Percentiles rank a stretch among this genome's conserved stretches.
Evolutionary conservation across 1,140 invertebrate species (phyloP).

Genomic region (Drosophila bifasciata): DNA sequence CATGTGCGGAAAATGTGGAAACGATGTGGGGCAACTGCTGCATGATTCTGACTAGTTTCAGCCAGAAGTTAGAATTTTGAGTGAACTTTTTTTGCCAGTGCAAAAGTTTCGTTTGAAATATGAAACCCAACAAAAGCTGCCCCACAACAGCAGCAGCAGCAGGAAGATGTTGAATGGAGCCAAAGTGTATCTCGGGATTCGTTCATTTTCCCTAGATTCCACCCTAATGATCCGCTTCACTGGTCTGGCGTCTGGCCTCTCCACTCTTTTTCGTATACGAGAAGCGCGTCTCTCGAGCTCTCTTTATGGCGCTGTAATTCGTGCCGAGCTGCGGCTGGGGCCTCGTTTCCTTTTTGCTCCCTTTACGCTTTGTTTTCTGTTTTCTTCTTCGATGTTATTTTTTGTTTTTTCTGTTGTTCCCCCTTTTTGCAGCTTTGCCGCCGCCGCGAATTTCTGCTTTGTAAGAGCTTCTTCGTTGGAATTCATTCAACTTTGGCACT

Average conservation of each 20-base stretch:
- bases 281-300: not conserved
- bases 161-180: not conserved
- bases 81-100: no score
- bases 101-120: not conserved
- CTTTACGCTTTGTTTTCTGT: constrained; percentile 18
- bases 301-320: constrained; percentile 34
- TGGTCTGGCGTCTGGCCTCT: constrained; percentile 3
- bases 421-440: no score
- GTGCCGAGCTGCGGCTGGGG: constrained; percentile 2
- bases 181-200: constrained; percentile 38
- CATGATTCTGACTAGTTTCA: no score
- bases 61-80: no score
- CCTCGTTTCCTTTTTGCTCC: not conserved
- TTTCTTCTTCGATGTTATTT: not conserved
- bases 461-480: constrained; percentile 34
- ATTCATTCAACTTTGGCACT: constrained; percentile 74
- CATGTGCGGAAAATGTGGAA: no score
- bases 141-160: no score
- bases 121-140: no score
- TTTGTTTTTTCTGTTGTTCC: no score
- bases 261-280: not conserved
- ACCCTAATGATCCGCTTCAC: constrained; percentile 40
- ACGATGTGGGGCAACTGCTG: no score
- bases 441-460: no score
- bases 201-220: constrained; percentile 5